Base-by-base conservation (phyloP, 1,140 invertebrate genomes). In the Anadara kagoshimensis region DNA sequence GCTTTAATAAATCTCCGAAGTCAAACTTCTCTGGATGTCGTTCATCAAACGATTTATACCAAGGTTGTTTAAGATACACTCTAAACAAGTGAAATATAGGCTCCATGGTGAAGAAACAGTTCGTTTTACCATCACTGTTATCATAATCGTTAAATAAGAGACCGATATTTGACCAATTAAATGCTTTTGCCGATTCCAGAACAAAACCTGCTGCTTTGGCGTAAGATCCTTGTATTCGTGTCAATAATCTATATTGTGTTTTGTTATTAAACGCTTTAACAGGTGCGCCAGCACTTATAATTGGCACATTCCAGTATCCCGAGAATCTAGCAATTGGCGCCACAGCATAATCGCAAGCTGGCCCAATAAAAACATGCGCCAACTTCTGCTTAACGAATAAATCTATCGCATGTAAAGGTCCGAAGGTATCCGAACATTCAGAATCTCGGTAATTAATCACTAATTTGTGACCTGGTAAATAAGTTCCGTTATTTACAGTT, bases 281-380 rank as follows among this genome's bases (percentile, higher is more conserved):
- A 80, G 95, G 93, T 0, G 93, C 96, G 0, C 94, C 95, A 0
- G 95, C 93, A 1, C 95, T 97, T 8, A 98, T 84, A 0, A 98
- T 92, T 0, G 97, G 97, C 26, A 97, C 94, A 1, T 93, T 75
- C 96, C 96, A 98, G 14, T 92, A 92, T 14, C 93, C 93, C 0
- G 94, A 93, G 85, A 97, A 97, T 26, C 96, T 91, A 1, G 95
- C 94, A 3, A 98, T 94, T 0, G 96, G 96, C 0, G 96, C 96
- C 66, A 97, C 92, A 1, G 95, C 95, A 87, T 97, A 98, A 78
- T 96, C 95, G 88, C 96, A 98, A 1, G 95, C 93, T 1, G 97
- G 94, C 0, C 96, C 96, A 80, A 98, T 91, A 85, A 97, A 96
- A 0, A 94, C 95, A 89, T 97, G 94, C 1, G 80, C 85, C 2